These are phyloP conservation scores for Argynnis bischoffii DNA, from an alignment of 2,888 invertebrate genomes.

Conservation along the genomic window DNA sequence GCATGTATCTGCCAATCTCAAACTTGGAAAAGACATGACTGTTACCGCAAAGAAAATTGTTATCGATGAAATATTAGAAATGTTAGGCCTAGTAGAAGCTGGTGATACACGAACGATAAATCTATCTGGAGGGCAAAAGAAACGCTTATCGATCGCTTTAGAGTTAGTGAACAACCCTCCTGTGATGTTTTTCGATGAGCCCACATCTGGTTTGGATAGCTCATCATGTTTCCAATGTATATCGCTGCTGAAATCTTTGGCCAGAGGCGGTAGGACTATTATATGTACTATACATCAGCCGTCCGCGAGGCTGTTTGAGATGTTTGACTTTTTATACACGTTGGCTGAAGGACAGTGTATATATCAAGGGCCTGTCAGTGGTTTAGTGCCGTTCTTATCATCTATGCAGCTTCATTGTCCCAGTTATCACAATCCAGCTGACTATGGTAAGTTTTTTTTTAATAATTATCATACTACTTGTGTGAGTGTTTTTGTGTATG, in stretches of 20 bases:
- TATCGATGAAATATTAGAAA: constrained; percentile 93
- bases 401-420: constrained; percentile 94
- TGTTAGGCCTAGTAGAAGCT: constrained; percentile 90
- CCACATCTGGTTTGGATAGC: constrained; percentile 95
- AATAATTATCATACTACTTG: too few species aligned
- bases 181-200: constrained; percentile 98
- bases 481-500: too few species aligned
- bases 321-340: constrained; percentile 96
- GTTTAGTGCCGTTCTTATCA: constrained; percentile 93
- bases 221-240: constrained; percentile 97
- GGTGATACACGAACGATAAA: constrained; percentile 90
- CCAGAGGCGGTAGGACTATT: constrained; percentile 93
- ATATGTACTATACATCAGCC: constrained; percentile 99
- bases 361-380: constrained; percentile 92
- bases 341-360: constrained; percentile 96
- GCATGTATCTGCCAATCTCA: constrained; percentile 96
- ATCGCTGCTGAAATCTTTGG: constrained; percentile 92
- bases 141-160: constrained; percentile 94
- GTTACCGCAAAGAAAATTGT: constrained; percentile 88
- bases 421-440: constrained; percentile 97
- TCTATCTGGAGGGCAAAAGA: constrained; percentile 95
- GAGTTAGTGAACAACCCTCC: constrained; percentile 98
- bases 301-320: constrained; percentile 96
- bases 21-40: constrained; percentile 91
- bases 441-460: constrained; percentile 87